Evolutionary conservation across 1,140 invertebrate genomes (phyloP).

Genomic region (Danaus plexippus): DNA sequence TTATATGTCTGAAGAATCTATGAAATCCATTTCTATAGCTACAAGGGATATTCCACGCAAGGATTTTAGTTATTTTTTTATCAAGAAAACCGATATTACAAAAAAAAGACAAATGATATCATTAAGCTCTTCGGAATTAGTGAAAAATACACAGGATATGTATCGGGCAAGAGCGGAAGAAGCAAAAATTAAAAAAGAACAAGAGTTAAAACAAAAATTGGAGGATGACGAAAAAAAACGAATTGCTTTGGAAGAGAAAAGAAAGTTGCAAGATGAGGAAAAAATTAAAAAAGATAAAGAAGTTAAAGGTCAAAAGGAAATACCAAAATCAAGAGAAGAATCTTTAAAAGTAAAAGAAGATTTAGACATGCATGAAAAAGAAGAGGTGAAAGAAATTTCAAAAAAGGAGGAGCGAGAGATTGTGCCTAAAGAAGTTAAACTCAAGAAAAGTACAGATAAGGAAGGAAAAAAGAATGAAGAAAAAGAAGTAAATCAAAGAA

Average conservation of each 20-base stretch:
- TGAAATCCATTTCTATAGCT: too few species aligned
- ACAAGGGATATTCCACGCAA: not conserved
- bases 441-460: too few species aligned
- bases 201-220: slow-evolving; percentile 15
- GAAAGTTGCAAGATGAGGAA: slow-evolving; percentile 3
- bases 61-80: slow-evolving; percentile 39
- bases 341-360: slow-evolving; percentile 12
- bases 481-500: too few species aligned
- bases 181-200: slow-evolving; percentile 20
- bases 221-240: slow-evolving; percentile 21
- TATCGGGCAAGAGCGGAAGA: slow-evolving; percentile 23
- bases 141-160: slow-evolving; percentile 36
- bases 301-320: slow-evolving; percentile 13
- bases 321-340: slow-evolving; percentile 11
- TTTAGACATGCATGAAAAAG: slow-evolving; percentile 7
- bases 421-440: too few species aligned
- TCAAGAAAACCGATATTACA: slow-evolving; percentile 17
- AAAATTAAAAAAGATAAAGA: slow-evolving; percentile 10
- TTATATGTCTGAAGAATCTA: too few species aligned
- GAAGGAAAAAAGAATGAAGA: too few species aligned
- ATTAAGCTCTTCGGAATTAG: slow-evolving; percentile 43
- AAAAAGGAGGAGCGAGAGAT: too few species aligned
- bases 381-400: slow-evolving; percentile 1
- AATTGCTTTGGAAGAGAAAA: slow-evolving; percentile 7
- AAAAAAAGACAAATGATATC: slow-evolving; percentile 14